Evolutionary conservation across 2,888 invertebrate species (phyloP).

Genomic region (Kryphioiulus occultus): DNA sequence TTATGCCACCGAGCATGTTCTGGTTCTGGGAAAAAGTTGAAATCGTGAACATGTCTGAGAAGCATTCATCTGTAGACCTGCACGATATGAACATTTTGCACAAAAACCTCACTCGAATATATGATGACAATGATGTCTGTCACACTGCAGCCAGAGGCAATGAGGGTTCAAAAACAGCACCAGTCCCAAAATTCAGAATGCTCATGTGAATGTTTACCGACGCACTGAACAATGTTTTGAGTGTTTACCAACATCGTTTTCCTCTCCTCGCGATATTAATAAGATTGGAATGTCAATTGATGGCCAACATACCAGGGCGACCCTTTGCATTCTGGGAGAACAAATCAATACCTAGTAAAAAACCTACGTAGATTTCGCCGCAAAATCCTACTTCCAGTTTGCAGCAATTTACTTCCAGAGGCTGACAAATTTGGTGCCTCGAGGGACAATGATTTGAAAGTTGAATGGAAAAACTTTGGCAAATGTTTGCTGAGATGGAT

Average conservation of each 20-base stretch:
- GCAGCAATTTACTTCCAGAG: not conserved
- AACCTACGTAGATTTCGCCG: not conserved
- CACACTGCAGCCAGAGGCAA: no score
- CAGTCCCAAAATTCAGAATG: no score
- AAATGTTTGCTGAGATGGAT: not conserved
- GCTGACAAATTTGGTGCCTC: not conserved
- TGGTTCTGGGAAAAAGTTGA: no score
- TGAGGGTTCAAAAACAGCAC: no score
- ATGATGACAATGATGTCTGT: no score
- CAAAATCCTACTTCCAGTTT: not conserved
- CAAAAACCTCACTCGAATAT: no score
- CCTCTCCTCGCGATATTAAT: not conserved
- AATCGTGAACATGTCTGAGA: no score
- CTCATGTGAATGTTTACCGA: no score
- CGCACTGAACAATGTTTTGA: not conserved
- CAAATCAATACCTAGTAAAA: not conserved
- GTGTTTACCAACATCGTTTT: not conserved
- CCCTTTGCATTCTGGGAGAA: not conserved
- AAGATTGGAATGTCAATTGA: conserved; percentile 8
- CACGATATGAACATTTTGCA: no score
- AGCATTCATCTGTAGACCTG: no score
- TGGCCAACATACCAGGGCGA: not conserved
- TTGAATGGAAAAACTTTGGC: not conserved
- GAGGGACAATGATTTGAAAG: conserved; percentile 14
- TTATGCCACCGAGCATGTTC: no score